phyloP scores from a whole-genome alignment of 1,140 invertebrate genomes.

The Ruditapes philippinarum region DNA sequence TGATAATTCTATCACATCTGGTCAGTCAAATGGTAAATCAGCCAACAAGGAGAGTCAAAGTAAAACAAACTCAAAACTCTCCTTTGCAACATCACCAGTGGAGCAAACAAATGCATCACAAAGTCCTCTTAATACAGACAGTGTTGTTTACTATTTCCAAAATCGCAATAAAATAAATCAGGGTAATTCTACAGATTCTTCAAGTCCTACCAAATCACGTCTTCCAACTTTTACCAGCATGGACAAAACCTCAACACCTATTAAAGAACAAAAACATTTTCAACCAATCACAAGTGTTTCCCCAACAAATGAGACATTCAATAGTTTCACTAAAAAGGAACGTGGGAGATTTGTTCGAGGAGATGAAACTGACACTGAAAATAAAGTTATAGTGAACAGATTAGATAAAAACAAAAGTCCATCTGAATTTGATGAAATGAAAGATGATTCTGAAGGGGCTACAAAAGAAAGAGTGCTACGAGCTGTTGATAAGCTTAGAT shows the following conservation, averaged over 20 bases:
- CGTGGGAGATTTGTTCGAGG: constrained; percentile 35
- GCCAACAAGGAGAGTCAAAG: background rate
- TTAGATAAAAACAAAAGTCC: background rate
- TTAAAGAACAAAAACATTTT: constrained; percentile 48
- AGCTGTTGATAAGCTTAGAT: constrained; percentile 51
- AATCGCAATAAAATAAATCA: constrained; percentile 51
- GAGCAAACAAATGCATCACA: background rate
- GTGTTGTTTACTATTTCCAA: constrained; percentile 61
- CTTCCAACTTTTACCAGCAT: constrained; percentile 40
- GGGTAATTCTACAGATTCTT: background rate
- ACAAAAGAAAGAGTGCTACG: constrained; percentile 48
- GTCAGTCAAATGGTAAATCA: background rate
- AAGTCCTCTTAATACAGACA: constrained; percentile 31
- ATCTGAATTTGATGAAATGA: background rate
- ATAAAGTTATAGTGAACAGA: background rate
- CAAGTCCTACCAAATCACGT: background rate
- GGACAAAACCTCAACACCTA: constrained; percentile 57
- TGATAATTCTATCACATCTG: constrained; percentile 35
- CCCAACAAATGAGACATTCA: constrained; percentile 23
- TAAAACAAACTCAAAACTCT: background rate
- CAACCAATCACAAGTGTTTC: background rate
- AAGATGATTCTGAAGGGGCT: constrained; percentile 21
- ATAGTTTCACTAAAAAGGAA: constrained; percentile 28
- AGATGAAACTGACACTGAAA: constrained; percentile 37
- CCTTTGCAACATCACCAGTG: constrained; percentile 26